Conservation (phyloP, 2,113 vertebrate genomes). For the Prionailurus bengalensis region DNA sequence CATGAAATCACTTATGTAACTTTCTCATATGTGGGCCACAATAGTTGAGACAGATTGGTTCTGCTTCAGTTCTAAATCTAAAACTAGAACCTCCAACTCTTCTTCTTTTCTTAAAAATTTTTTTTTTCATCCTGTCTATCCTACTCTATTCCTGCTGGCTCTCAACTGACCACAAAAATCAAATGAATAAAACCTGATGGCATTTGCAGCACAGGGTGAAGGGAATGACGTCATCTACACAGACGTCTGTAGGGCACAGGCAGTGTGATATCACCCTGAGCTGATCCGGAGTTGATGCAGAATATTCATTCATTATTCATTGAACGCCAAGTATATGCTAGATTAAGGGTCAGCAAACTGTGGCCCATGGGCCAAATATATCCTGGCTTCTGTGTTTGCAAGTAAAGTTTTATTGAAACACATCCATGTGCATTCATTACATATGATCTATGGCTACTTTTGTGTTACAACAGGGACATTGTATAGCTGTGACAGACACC, state of each 20-base stretch:
- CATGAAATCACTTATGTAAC: background rate
- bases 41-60: background rate
- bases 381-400: background rate
- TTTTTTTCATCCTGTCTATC: background rate
- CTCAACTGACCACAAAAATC: background rate
- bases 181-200: background rate
- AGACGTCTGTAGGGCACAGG: background rate
- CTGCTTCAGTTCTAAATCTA: conserved; percentile 7
- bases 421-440: background rate
- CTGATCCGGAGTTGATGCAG: background rate
- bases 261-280: background rate
- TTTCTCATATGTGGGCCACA: background rate
- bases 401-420: conserved; percentile 22
- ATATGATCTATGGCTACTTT: background rate
- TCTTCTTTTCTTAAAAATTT: background rate
- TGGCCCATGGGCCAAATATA: background rate
- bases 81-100: background rate
- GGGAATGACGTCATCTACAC: background rate
- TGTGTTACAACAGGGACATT: too few species aligned
- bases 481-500: background rate
- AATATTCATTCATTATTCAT: background rate
- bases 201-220: background rate
- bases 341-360: background rate
- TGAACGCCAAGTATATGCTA: background rate
- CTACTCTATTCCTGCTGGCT: background rate